Base-by-base conservation (phyloP, 2,797 vertebrate genomes). In the Cryptoprocta ferox region DNA sequence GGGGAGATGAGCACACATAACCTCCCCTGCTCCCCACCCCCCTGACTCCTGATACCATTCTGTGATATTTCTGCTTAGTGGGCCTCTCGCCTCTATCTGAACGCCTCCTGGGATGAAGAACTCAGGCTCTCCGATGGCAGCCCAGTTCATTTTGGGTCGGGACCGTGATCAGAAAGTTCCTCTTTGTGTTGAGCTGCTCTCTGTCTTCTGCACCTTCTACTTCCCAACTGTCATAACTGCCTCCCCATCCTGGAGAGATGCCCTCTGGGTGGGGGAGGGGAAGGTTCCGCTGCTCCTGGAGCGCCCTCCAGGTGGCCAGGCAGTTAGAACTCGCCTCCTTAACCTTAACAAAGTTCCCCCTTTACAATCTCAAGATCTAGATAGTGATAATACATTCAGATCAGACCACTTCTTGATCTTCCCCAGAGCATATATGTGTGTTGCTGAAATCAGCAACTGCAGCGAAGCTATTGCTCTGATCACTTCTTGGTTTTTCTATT, bases 181-280 rank as follows among this genome's bases (percentile, higher is more conserved):
- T 95, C 75, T 30, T 28, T 93, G 96, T 28, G 92, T 79, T 4
- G 84, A 87, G 90, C 92, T 78, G 94, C 92, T 96, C 92, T 93
- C 88, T 97, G 92, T 84, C 89, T 96, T 96, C 95, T 97, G 95
- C 7, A 70, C 89, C 95, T 97, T 98, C 97, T 98, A 93, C 93
- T 89, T 79, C 68, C 90, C 98, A 98, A 98, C 98, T 97, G 98
- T 83, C 96, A 1, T 97, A 98, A 98, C 98, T 95, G 98, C 97
- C 97, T 93, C 86, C 93, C 70, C 48, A 11, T 24, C 83, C 50
- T 8, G 0, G 35, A 11, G 21, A 68, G 73, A 30, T 0, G 3
- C 10, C 19, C 75, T 12, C 4, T 30, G 37, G 83, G 2, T 0
- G 93, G 94, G 95, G 96, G 71, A 48, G 92, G 95, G 93, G 93